These are phyloP conservation scores for Pandemis heparana DNA, from an alignment of 2,888 invertebrate genomes.

Conservation along the genomic window DNA sequence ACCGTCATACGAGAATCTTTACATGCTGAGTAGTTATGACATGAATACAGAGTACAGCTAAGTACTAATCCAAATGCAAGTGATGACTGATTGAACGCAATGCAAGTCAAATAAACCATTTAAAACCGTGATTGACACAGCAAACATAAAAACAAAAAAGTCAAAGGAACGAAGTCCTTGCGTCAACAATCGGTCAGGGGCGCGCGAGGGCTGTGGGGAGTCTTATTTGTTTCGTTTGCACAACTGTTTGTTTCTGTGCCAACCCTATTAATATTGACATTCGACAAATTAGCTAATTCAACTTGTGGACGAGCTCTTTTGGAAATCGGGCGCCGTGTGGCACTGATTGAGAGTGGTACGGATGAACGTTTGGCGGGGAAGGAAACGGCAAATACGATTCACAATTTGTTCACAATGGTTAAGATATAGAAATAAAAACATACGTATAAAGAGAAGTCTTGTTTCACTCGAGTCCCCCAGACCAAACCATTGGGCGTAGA, in stretches of 20 bases:
- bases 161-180: constrained; percentile 1
- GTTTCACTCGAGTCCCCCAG: no score
- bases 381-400: neutral
- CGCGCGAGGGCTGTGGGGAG: constrained; percentile 6
- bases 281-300: constrained; percentile 40
- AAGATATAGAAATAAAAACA: neutral
- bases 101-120: constrained; percentile 14
- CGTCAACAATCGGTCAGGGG: constrained; percentile 12
- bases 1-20: no score
- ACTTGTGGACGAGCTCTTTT: constrained; percentile 21
- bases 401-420: no score
- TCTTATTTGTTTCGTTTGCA: constrained; percentile 29
- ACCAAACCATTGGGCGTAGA: no score
- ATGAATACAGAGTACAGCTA: neutral
- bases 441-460: no score
- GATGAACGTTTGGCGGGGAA: neutral
- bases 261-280: constrained; percentile 39
- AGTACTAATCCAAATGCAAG: neutral
- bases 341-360: neutral
- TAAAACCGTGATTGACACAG: constrained; percentile 18
- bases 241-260: constrained; percentile 30
- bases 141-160: constrained; percentile 20
- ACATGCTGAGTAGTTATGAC: no score
- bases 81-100: constrained; percentile 8
- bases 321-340: neutral